Evolutionary conservation across 1,140 invertebrate genomes (phyloP), one percentile per base, ranked within the genome.

Genomic region (Zaprionus davidi): DNA sequence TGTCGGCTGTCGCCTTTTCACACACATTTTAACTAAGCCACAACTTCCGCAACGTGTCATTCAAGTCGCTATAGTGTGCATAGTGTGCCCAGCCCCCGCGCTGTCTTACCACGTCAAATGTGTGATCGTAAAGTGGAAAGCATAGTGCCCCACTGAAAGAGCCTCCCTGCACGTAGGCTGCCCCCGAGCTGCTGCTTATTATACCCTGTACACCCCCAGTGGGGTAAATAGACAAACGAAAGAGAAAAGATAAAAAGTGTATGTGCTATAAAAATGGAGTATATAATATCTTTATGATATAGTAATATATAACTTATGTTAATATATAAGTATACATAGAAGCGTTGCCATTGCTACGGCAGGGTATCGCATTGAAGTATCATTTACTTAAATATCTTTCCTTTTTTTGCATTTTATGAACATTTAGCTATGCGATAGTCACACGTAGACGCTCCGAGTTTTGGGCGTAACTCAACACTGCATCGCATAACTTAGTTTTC

Each of bases 41-140:
- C 79, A 90, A 85, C 85, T 90, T 86, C 82, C 83, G 79, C 79
- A 86, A 86, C 82, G 82, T 86, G 82, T 86, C 82, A 86, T 86
- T 85, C 82, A 51, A 36, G 78, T 79, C 71, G 71, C 69, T 73
- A 34, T 34, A 34, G 31, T 34, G 31, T 34, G 31, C 74, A 71
- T 88, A 73, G 77, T 78, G 55, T 56, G 65, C 36, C 67, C 17
- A 24, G 1, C 38, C 55, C 36, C 20, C 20, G 12, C 44, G 13
- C 24, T 36, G 28, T n/a, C 5, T 7, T 44, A n/a, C 41, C 2
- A 38, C 41, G 9, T 49, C 46, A 22, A 51, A 22, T 24, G 46
- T 51, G 20, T 34, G 38, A 58, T 49, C 66, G 46, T 57, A 44
- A 57, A 67, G 36, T 58, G 66, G 55, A 57, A 56, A 57, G 31